Evolutionary conservation across 2,113 vertebrate species (phyloP).

Genomic region (Condylura cristata): DNA sequence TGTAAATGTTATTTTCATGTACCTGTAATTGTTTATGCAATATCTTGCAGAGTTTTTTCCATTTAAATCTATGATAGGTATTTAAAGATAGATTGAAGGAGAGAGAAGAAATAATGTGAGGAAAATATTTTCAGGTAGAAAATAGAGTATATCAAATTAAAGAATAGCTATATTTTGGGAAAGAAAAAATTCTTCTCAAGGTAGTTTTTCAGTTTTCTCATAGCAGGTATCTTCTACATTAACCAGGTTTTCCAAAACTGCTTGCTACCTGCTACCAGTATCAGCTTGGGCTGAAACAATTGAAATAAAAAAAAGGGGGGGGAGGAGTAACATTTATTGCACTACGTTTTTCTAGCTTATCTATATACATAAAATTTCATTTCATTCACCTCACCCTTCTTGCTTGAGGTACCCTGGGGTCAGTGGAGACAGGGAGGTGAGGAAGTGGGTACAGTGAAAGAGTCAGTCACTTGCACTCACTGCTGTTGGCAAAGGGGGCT

Average conservation of each 20-base stretch:
- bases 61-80: background rate
- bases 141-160: conserved; percentile 1
- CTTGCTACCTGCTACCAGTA: background rate
- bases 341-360: background rate
- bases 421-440: background rate
- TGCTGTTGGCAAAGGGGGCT: background rate
- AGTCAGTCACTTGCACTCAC: background rate
- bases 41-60: background rate
- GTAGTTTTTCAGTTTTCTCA: conserved; percentile 16
- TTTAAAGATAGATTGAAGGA: conserved; percentile 15
- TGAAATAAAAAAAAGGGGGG: background rate
- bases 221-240: background rate
- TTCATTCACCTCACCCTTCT: background rate
- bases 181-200: background rate
- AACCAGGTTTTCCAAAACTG: background rate
- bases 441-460: background rate
- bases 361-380: background rate
- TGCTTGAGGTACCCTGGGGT: background rate
- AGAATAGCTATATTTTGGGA: background rate
- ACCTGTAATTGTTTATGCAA: background rate
- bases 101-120: background rate
- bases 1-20: background rate
- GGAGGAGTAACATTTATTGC: background rate
- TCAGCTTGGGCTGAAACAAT: background rate
- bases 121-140: conserved; percentile 34